Conservation (phyloP, 2,113 vertebrate species). For the Lates calcarifer region DNA sequence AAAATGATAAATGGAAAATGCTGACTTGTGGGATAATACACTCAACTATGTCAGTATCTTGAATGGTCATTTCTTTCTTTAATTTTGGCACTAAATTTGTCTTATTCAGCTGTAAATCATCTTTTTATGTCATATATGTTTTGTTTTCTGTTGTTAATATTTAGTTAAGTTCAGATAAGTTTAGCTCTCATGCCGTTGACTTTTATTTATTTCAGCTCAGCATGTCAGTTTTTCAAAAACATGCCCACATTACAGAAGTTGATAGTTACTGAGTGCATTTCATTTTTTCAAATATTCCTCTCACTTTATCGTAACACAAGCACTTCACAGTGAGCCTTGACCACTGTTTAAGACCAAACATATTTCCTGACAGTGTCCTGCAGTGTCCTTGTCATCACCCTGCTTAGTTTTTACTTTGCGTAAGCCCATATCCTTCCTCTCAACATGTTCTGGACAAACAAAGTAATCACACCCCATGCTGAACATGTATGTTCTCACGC, state of each 20-base stretch:
- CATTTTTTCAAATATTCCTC: background rate
- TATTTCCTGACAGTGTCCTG: conserved; percentile 18
- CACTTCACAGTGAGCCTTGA: background rate
- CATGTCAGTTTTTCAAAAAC: background rate
- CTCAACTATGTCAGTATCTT: no score
- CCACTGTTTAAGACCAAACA: conserved; percentile 6
- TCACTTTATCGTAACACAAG: background rate
- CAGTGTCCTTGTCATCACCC: background rate
- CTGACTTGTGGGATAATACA: no score
- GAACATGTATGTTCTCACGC: background rate
- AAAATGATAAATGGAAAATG: no score
- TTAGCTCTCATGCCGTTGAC: background rate
- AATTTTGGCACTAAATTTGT: no score
- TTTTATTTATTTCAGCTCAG: background rate
- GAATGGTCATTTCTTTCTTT: no score
- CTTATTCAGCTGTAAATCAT: no score
- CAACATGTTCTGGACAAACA: conserved; percentile 38
- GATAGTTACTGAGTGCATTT: background rate
- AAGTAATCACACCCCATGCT: background rate
- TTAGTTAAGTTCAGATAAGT: background rate
- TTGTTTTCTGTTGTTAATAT: no score
- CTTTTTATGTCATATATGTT: no score
- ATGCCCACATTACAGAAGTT: no score
- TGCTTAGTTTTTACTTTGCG: background rate
- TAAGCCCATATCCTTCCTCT: conserved; percentile 40